These are phyloP conservation scores for Arion vulgaris DNA, from an alignment of 1,140 invertebrate genomes.

Conservation along the genomic window DNA sequence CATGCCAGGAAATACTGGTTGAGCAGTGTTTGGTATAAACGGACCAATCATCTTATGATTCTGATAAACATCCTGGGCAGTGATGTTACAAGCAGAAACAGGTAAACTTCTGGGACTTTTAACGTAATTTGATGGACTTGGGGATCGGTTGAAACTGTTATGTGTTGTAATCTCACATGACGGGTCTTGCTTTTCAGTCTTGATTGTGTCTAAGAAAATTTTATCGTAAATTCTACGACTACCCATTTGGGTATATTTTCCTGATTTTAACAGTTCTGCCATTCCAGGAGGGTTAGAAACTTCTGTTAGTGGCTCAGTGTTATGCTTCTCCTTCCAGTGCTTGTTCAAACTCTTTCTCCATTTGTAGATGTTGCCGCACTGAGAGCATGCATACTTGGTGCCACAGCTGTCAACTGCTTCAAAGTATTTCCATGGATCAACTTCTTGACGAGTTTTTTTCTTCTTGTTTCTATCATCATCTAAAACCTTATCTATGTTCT, in stretches of 20 bases:
- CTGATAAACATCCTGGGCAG: background rate
- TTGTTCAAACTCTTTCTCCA: conserved; percentile 73
- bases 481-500: conserved; percentile 22
- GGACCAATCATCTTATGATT: conserved; percentile 63
- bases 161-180: background rate
- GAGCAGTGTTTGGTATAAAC: conserved; percentile 56
- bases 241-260: conserved; percentile 45
- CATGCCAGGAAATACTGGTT: conserved; percentile 47
- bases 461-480: conserved; percentile 56
- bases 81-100: background rate
- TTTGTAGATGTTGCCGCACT: conserved; percentile 72
- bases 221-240: conserved; percentile 33
- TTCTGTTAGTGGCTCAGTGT: conserved; percentile 57
- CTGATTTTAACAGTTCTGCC: conserved; percentile 45
- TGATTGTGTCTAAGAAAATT: conserved; percentile 25
- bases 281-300: conserved; percentile 54
- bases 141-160: background rate
- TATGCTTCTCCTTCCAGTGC: conserved; percentile 74
- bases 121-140: conserved; percentile 32
- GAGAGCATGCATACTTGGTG: conserved; percentile 72
- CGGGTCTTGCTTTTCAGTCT: conserved; percentile 3
- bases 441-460: conserved; percentile 67
- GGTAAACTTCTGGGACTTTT: background rate
- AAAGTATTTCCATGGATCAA: conserved; percentile 70
- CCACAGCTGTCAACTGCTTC: conserved; percentile 65